These are phyloP conservation scores for Lemur catta DNA, from an alignment of 2,797 vertebrate species.

Conservation along the genomic window DNA sequence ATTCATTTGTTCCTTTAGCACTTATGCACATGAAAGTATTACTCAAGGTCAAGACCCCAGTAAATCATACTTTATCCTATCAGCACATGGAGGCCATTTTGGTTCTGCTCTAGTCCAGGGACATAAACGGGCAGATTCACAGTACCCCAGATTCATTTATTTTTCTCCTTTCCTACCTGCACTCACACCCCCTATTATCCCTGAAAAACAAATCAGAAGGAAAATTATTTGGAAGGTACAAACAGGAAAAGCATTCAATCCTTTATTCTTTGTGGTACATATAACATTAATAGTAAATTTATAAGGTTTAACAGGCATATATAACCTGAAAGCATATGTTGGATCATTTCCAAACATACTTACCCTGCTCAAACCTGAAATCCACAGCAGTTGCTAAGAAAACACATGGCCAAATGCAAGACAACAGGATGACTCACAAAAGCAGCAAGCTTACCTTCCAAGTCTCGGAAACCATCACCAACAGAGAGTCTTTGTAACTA, in stretches of 20 bases:
- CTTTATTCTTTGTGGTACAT: background rate
- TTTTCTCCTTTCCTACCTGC: background rate
- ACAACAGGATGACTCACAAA: constrained; percentile 79
- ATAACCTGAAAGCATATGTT: constrained; percentile 6
- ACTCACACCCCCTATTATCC: background rate
- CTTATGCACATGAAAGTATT: background rate
- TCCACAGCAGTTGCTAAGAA: constrained; percentile 80
- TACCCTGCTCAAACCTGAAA: constrained; percentile 76
- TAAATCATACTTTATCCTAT: background rate
- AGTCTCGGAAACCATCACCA: constrained; percentile 73
- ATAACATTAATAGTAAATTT: background rate
- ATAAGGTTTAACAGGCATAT: background rate
- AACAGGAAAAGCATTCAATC: background rate
- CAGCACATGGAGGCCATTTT: background rate
- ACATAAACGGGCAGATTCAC: background rate
- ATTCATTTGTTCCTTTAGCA: background rate
- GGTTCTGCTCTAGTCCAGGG: background rate
- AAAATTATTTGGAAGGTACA: background rate
- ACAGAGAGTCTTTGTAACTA: constrained; percentile 75
- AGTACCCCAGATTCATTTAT: background rate
- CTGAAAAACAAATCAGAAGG: background rate
- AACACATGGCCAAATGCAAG: constrained; percentile 75
- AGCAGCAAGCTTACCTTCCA: constrained; percentile 58
- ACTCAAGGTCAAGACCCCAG: background rate
- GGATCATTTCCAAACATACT: constrained; percentile 55